Evolutionary conservation across 1,140 invertebrate species (phyloP).

Genomic region (Anastrepha ludens): DNA sequence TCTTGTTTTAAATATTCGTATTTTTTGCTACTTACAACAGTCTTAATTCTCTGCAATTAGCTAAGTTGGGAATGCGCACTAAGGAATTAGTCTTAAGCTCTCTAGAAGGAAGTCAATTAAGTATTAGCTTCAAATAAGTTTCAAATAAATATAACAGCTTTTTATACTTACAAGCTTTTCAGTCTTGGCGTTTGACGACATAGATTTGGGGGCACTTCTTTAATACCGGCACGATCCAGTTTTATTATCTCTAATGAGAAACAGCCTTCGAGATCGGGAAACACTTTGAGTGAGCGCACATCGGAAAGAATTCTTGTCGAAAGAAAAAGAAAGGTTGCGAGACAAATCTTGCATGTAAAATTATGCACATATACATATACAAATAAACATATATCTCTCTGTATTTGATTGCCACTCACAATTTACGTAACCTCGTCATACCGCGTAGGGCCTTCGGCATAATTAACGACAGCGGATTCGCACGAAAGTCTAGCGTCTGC

Average conservation of each 20-base stretch:
- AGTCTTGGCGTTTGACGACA: conserved; percentile 86
- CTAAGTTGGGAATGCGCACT: conserved; percentile 82
- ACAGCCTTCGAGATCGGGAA: conserved; percentile 89
- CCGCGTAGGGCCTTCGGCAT: conserved; percentile 80
- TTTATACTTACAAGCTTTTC: conserved; percentile 87
- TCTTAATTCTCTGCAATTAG: conserved; percentile 84
- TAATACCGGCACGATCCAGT: conserved; percentile 87
- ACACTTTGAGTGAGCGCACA: conserved; percentile 83
- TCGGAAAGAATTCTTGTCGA: conserved; percentile 87
- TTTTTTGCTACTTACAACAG: conserved; percentile 86
- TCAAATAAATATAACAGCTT: background rate
- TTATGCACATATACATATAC: too few relatives aligned
- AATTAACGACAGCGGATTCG: conserved; percentile 82
- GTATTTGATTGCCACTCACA: conserved; percentile 78
- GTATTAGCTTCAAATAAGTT: conserved; percentile 5
- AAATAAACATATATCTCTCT: too few relatives aligned
- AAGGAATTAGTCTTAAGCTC: conserved; percentile 89
- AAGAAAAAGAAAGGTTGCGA: too few relatives aligned
- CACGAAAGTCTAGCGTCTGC: conserved; percentile 81
- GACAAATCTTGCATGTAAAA: too few relatives aligned
- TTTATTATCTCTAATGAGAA: conserved; percentile 85
- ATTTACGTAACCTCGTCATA: conserved; percentile 80
- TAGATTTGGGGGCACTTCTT: conserved; percentile 82
- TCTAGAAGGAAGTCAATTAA: conserved; percentile 76
- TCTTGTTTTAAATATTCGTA: background rate